These are phyloP conservation scores for Setipinna tenuifilis DNA, from an alignment of 2,797 vertebrate genomes.

Conservation along the genomic window DNA sequence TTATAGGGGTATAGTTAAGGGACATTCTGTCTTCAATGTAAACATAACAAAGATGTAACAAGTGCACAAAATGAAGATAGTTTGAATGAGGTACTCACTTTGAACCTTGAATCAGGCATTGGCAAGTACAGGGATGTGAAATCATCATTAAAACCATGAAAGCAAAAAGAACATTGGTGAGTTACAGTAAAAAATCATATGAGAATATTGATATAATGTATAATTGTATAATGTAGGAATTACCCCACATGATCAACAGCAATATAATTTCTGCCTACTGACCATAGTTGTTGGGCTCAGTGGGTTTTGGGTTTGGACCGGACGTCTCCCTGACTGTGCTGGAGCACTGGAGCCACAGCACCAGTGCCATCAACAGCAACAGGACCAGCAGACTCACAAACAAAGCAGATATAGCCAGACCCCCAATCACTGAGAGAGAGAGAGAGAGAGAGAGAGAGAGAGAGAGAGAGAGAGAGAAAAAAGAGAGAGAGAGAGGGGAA, in stretches of 20 bases:
- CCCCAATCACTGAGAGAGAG: constrained; percentile 35
- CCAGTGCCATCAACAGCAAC: constrained; percentile 32
- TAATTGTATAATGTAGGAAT: not conserved
- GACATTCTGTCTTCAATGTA: not conserved
- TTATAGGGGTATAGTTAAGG: too few relatives aligned
- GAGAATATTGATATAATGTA: too few relatives aligned
- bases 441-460: not conserved
- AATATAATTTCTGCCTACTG: constrained; percentile 7
- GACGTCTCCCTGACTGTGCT: not conserved
- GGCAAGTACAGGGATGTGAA: not conserved
- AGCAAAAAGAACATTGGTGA: not conserved
- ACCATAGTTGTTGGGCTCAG: constrained; percentile 51
- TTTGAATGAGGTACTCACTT: not conserved
- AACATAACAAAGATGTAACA: too few relatives aligned
- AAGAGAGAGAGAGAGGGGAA: too few relatives aligned
- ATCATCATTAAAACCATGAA: not conserved
- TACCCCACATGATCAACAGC: not conserved
- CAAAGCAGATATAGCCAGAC: constrained; percentile 57
- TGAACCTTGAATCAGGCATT: not conserved
- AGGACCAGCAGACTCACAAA: constrained; percentile 55
- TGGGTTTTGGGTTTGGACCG: not conserved
- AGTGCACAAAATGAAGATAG: not conserved
- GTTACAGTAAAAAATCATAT: not conserved
- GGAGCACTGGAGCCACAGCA: constrained; percentile 43
- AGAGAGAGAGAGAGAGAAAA: too few relatives aligned